Percentiles rank a stretch among this genome's conserved stretches.
Conservation (phyloP, 2,888 invertebrate genomes). For the Galerucella calmariensis region DNA sequence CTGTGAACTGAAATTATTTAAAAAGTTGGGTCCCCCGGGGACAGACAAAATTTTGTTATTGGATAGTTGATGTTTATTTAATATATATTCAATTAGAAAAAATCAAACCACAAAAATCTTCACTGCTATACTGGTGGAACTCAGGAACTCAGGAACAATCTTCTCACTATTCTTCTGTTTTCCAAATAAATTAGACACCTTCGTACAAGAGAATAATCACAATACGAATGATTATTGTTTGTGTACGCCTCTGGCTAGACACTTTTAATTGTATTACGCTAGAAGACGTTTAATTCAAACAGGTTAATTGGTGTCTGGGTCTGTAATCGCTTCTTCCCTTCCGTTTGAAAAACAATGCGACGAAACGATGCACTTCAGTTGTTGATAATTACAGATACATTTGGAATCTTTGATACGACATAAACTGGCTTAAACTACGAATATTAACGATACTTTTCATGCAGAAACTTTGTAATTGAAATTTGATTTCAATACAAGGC, state of each 20-base stretch:
- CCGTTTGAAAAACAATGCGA: slow-evolving; percentile 41
- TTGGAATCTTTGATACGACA: slow-evolving; percentile 15
- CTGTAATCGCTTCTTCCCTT: slow-evolving; percentile 38
- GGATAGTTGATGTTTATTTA: no score
- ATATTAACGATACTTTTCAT: neutral
- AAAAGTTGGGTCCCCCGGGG: no score
- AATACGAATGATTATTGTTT: neutral
- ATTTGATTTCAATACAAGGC: neutral
- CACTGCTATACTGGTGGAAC: no score
- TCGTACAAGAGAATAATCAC: no score
- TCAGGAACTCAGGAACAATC: no score
- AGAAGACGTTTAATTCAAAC: slow-evolving; percentile 43
- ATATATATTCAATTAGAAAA: no score
- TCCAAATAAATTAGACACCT: no score
- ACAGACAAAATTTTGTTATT: no score
- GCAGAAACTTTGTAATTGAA: neutral
- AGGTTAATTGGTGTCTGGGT: slow-evolving; percentile 44
- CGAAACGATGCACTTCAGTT: slow-evolving; percentile 39
- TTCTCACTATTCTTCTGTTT: no score
- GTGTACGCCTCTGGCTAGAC: slow-evolving; percentile 13
- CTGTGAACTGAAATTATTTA: no score
- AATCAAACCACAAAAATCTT: no score
- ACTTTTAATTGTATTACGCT: slow-evolving; percentile 44
- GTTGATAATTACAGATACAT: slow-evolving; percentile 34
- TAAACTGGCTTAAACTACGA: neutral